A percentile compares a stretch with the other conserved stretches of the same genome.
phyloP scores from a whole-genome alignment of 2,113 vertebrate genomes.

The Tylochromis polylepis region DNA sequence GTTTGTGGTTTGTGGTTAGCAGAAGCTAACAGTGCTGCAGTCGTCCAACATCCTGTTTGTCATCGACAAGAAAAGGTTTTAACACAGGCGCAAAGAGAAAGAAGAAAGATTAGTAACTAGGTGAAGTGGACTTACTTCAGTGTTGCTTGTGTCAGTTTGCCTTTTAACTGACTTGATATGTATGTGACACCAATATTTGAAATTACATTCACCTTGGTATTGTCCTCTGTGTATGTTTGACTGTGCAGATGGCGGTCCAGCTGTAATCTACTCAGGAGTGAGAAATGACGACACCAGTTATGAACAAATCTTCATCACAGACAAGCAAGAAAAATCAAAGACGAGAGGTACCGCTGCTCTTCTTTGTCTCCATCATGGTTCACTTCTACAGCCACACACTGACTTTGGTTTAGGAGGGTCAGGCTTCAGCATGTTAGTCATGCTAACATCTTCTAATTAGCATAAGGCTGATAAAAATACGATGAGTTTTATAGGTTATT shows the following conservation, averaged over 20 bases:
- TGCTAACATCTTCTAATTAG: background rate
- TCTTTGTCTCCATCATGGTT: background rate
- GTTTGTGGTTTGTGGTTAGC: background rate
- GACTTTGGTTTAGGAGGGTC: fast-evolving
- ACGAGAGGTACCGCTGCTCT: fast-evolving
- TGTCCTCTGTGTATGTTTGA: fast-evolving
- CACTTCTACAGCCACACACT: background rate
- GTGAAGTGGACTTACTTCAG: background rate
- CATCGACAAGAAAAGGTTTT: background rate
- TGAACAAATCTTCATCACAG: fast-evolving
- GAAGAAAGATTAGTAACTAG: background rate
- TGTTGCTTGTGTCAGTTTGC: background rate
- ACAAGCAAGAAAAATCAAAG: background rate
- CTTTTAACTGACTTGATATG: background rate
- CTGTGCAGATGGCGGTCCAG: fast-evolving
- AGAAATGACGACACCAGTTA: background rate
- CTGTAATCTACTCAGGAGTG: background rate
- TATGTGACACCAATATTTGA: fast-evolving
- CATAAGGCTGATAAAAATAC: background rate
- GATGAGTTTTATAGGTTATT: background rate
- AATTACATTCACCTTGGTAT: fast-evolving
- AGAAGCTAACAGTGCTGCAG: background rate
- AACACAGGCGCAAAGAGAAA: background rate
- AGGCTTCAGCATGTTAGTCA: fast-evolving
- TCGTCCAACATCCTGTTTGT: background rate